Base-by-base conservation (phyloP, 2,888 invertebrate genomes). In the Eudemis profundana region DNA sequence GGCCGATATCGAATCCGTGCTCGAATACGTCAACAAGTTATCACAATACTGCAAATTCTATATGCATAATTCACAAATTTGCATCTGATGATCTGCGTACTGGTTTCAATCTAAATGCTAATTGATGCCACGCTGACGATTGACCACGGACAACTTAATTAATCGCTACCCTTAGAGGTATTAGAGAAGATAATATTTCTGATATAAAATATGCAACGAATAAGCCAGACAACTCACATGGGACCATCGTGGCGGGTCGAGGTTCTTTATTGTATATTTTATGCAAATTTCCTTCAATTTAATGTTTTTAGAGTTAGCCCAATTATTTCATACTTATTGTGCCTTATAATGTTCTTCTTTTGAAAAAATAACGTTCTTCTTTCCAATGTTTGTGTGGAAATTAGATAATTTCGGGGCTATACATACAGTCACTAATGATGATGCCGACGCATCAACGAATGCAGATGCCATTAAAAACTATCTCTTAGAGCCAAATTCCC, bases 41-140 rank as follows among this genome's bases (percentile, higher is more conserved):
- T 60, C 51, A 33, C 60, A 53, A 53, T 46, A 53, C 29, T 40
- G 60, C 65, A 65, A 59, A 65, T 47, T 53, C 59, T 65, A 65
- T 65, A 57, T 56, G 72, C 73, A 74, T 73, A 74, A 76, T 75
- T 72, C 66, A 73, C 70, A 70, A 70, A 70, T 71, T 71, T 69
- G 74, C 72, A 74, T 73, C 74, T 70, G 70, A 69, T 75, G 75
- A 76, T 76, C 74, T 70, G 69, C 68, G 70, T 61, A 68, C 70
- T 68, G 69, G 62, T 70, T 77, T 70, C 75, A 78, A 81, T 81
- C 76, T 79, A 81, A 76, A 82, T 81, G 81, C 76, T 82, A 81
- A 82, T 79, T 72, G 70, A 69, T 65, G 69, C 70, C 50, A 66
- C 46, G 57, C 62, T 66, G 62, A 64, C 71, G 70, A 72, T 74